These are phyloP conservation scores for Caenorhabditis briggsae DNA, from an alignment of 1,140 invertebrate species.

Conservation along the genomic window DNA sequence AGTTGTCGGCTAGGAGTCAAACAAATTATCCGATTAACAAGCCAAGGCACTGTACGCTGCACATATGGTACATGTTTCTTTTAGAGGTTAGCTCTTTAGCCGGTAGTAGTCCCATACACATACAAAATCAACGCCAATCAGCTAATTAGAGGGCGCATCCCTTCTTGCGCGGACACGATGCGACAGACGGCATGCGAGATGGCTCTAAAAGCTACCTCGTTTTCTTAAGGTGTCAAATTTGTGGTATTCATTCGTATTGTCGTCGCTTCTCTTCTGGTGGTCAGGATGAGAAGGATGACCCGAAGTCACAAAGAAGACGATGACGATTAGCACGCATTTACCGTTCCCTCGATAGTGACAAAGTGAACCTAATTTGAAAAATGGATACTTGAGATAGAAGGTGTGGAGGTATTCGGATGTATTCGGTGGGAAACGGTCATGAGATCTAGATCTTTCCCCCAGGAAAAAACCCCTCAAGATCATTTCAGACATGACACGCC, in stretches of 20 bases:
- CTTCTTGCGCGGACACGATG: neutral
- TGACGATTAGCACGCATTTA: conserved; percentile 44
- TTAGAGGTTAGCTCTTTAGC: conserved; percentile 10
- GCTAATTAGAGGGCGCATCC: conserved; percentile 51
- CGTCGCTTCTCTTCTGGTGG: neutral
- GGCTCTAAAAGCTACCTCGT: conserved; percentile 38
- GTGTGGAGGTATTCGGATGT: no score
- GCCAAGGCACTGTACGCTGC: conserved; percentile 7
- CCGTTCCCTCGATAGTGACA: conserved; percentile 10
- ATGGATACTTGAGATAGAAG: conserved; percentile 44
- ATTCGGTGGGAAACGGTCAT: no score
- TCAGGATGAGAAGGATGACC: neutral
- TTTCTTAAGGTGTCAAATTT: conserved; percentile 45
- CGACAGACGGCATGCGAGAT: conserved; percentile 47
- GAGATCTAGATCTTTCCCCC: neutral
- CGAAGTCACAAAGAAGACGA: neutral
- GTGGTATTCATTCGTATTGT: neutral
- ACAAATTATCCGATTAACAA: conserved; percentile 53
- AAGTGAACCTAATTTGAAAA: conserved; percentile 36
- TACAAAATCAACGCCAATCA: conserved; percentile 57
- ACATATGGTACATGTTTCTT: conserved; percentile 26
- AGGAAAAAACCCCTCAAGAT: no score
- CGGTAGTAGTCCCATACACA: conserved; percentile 5
- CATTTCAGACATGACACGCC: no score
- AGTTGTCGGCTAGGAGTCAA: conserved; percentile 11